Conservation (phyloP, 2,888 invertebrate genomes). For the Pseudococcus viburni region DNA sequence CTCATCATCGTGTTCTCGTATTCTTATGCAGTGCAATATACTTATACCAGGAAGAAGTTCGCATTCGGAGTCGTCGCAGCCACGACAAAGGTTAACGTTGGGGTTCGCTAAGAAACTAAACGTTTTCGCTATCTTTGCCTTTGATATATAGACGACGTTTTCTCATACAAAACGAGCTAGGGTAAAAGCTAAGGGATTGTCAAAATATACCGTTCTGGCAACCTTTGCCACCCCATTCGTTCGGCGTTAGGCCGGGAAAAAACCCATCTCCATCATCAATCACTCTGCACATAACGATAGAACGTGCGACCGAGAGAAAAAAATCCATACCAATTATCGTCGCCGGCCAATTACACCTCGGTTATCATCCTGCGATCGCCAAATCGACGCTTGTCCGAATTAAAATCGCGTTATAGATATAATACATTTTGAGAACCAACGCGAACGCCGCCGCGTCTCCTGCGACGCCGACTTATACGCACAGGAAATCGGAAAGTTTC, state of each 20-base stretch:
- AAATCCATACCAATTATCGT: conserved; percentile 4
- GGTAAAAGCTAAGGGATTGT: conserved; percentile 32
- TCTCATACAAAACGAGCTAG: background rate
- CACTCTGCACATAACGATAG: background rate
- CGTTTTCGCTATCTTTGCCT: conserved; percentile 47
- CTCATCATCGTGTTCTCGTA: background rate
- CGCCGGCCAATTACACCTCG: background rate
- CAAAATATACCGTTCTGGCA: background rate
- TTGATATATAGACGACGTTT: conserved; percentile 40
- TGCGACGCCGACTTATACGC: background rate
- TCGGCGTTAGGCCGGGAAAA: background rate
- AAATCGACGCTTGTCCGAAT: conserved; percentile 9
- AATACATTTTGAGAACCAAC: conserved; percentile 45
- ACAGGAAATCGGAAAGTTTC: conserved; percentile 56
- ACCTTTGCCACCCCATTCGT: background rate
- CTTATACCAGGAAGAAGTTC: background rate
- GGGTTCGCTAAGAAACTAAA: conserved; percentile 47
- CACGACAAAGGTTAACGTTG: conserved; percentile 40
- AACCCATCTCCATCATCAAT: background rate
- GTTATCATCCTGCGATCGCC: background rate
- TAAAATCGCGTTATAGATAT: background rate
- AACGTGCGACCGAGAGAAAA: background rate
- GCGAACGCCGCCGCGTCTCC: background rate
- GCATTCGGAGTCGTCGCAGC: background rate
- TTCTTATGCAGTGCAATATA: background rate